These are phyloP conservation scores for Esox lucius DNA, from an alignment of 2,797 vertebrate genomes.

Conservation along the genomic window DNA sequence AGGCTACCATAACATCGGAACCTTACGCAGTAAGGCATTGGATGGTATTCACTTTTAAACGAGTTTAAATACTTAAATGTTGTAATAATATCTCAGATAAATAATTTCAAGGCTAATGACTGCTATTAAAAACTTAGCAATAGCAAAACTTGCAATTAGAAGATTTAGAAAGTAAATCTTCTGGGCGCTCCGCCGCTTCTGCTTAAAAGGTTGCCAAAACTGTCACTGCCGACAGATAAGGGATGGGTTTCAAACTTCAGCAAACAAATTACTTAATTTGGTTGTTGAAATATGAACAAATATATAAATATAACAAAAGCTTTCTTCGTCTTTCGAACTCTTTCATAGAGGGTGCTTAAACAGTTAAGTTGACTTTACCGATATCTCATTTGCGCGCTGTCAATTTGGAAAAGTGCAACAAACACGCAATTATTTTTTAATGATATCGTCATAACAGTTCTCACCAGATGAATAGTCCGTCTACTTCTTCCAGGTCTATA, in stretches of 20 bases:
- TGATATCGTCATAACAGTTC: neutral
- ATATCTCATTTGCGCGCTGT: neutral
- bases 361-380: no score
- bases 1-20: neutral
- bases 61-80: no score
- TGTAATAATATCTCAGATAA: neutral
- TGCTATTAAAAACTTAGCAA: no score
- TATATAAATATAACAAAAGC: neutral
- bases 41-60: no score
- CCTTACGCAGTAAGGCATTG: neutral
- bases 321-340: neutral
- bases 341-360: neutral
- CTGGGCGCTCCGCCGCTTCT: neutral
- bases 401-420: neutral
- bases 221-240: neutral
- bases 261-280: neutral
- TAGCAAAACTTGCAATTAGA: neutral
- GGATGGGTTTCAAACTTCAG: neutral
- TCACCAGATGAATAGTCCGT: neutral
- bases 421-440: neutral
- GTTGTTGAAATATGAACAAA: neutral
- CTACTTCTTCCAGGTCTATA: neutral
- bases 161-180: neutral
- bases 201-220: neutral
- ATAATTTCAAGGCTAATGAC: neutral